These are phyloP conservation scores for Ceratoteleas bidentatus DNA, from an alignment of 1,140 invertebrate species.

Conservation along the genomic window DNA sequence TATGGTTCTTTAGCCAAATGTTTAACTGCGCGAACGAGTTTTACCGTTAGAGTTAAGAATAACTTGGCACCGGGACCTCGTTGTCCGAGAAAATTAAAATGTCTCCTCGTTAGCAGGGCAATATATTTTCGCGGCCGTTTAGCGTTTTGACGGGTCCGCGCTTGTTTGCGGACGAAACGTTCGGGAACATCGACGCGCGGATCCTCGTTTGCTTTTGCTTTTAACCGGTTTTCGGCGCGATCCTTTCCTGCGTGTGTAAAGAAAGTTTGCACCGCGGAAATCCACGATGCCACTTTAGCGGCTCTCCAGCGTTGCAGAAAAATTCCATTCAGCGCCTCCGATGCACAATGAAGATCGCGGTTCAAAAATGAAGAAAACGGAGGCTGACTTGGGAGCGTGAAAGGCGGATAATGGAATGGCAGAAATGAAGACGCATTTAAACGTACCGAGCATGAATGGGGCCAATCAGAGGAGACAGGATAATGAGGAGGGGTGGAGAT, in stretches of 20 bases:
- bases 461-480: no score
- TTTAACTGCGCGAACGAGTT: not conserved
- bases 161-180: conserved; percentile 53
- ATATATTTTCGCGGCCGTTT: conserved; percentile 30
- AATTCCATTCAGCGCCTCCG: no score
- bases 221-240: conserved; percentile 50
- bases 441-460: no score
- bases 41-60: conserved; percentile 27
- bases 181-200: conserved; percentile 23
- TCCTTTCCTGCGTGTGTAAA: conserved; percentile 38
- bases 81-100: conserved; percentile 38
- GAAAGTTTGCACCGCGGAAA: conserved; percentile 45
- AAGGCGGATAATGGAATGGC: no score
- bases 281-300: conserved; percentile 19
- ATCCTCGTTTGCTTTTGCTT: conserved; percentile 55
- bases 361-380: no score
- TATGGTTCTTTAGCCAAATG: not conserved
- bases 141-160: conserved; percentile 29
- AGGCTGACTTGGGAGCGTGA: no score
- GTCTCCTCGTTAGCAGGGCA: conserved; percentile 32
- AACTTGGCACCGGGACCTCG: not conserved
- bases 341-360: no score
- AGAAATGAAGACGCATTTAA: no score
- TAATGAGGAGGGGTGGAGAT: no score
- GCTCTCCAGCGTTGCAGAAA: no score